These are phyloP conservation scores for Astreopora myriophthalma DNA, from an alignment of 64 coral and sea anemone species.

Conservation along the genomic window DNA sequence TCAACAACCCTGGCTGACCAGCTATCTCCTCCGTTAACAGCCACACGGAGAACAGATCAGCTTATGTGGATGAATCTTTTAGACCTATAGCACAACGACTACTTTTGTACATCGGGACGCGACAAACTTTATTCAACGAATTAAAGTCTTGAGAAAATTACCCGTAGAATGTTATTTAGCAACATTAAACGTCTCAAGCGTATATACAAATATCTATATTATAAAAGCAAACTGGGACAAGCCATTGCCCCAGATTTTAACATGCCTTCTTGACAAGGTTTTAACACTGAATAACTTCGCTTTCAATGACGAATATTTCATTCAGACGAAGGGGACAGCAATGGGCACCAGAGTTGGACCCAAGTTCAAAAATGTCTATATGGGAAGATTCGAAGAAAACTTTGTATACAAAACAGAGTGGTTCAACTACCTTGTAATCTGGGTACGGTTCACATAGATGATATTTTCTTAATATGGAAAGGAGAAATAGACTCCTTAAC, in stretches of 20 bases:
- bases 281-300: conserved; percentile 29
- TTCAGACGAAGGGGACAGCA: conserved; percentile 32
- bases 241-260: conserved; percentile 3
- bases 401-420: conserved; percentile 29
- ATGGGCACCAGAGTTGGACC: conserved; percentile 43
- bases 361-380: conserved; percentile 43
- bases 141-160: neutral
- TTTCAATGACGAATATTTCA: conserved; percentile 45
- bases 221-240: neutral
- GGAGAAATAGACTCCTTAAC: neutral
- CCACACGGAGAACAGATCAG: too few relatives aligned
- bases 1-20: too few relatives aligned
- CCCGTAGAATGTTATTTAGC: neutral
- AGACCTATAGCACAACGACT: neutral
- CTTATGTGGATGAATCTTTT: neutral
- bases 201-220: neutral
- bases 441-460: conserved; percentile 51
- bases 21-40: too few relatives aligned
- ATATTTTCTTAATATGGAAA: conserved; percentile 44
- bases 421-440: conserved; percentile 10
- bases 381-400: conserved; percentile 33
- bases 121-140: neutral
- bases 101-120: neutral
- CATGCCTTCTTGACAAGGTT: conserved; percentile 10
- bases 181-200: neutral